Evolutionary conservation across 92 coral and sea anemone species (phyloP).

Genomic region (Montipora capitata): DNA sequence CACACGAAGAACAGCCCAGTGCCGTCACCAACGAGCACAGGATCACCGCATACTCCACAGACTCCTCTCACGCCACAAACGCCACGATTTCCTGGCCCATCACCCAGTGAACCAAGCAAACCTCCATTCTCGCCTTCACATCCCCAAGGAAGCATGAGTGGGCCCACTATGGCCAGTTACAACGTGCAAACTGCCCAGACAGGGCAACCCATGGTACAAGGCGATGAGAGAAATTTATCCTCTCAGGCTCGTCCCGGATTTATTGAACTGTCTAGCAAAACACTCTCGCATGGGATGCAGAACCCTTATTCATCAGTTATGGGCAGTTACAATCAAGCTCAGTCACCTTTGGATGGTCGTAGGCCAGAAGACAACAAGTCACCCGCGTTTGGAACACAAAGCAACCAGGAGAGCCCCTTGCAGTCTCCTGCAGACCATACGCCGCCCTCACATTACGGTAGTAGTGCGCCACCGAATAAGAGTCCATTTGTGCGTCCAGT

Average conservation of each 20-base stretch:
- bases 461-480: conserved; percentile 89
- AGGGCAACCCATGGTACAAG: conserved; percentile 27
- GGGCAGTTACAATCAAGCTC: conserved; percentile 71
- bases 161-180: conserved; percentile 42
- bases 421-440: conserved; percentile 85
- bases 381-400: conserved; percentile 48
- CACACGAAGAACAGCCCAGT: conserved; percentile 90
- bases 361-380: conserved; percentile 55
- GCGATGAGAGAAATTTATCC: conserved; percentile 52
- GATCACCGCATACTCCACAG: conserved; percentile 98
- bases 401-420: conserved; percentile 79
- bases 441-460: conserved; percentile 62
- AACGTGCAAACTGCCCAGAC: conserved; percentile 42
- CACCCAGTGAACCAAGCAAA: conserved; percentile 96
- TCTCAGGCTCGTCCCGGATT: conserved; percentile 82
- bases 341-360: conserved; percentile 66
- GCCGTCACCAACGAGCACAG: conserved; percentile 97
- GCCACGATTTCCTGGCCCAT: conserved; percentile 87
- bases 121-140: conserved; percentile 95
- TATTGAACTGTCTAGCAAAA: conserved; percentile 78
- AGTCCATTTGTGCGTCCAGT: conserved; percentile 88
- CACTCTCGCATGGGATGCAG: conserved; percentile 67
- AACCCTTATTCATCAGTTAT: conserved; percentile 75
- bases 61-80: conserved; percentile 95
- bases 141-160: conserved; percentile 74